Percentiles rank a stretch among this genome's conserved stretches.
These are phyloP conservation scores for Caenorhabditis elegans DNA, from an alignment of 1,140 invertebrate genomes.

Conservation along the genomic window WBcel235 BX284606.5:734501-735000, in stretches of 20 bases:
- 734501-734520: slow-evolving; percentile 55
- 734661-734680: slow-evolving; percentile 49
- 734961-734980: slow-evolving; percentile 49
- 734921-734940: slow-evolving; percentile 56
- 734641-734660: slow-evolving; percentile 36
- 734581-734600: slow-evolving; percentile 56
- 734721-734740: slow-evolving; percentile 52
- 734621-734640: neutral
- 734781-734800: slow-evolving; percentile 47
- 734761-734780: slow-evolving; percentile 45
- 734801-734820: slow-evolving; percentile 55
- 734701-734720: slow-evolving; percentile 54
- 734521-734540: slow-evolving; percentile 57
- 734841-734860: slow-evolving; percentile 44
- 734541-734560: slow-evolving; percentile 53
- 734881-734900: slow-evolving; percentile 50
- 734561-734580: slow-evolving; percentile 48
- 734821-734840: slow-evolving; percentile 56
- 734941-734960: slow-evolving; percentile 56
- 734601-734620: slow-evolving; percentile 48
- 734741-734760: slow-evolving; percentile 51
- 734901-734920: slow-evolving; percentile 54
- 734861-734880: too few species aligned
- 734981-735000: slow-evolving; percentile 49
- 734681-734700: slow-evolving; percentile 52